A percentile compares a stretch with the other conserved stretches of the same genome.
Conservation (phyloP, 2,797 vertebrate genomes). For the Mergus octosetaceus region DNA sequence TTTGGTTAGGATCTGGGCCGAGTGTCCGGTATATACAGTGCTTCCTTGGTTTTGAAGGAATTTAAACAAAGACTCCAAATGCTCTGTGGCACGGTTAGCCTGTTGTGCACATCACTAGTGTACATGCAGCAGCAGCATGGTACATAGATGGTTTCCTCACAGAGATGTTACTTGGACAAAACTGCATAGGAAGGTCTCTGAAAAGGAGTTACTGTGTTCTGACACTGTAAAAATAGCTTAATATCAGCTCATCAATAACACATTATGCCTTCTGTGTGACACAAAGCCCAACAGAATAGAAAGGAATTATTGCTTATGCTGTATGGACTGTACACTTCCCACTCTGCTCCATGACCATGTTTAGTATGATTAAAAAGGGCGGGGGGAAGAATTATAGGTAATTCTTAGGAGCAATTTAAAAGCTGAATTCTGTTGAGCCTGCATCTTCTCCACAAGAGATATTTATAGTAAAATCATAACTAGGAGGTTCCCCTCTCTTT, state of each 20-base stretch:
- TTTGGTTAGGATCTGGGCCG: neutral
- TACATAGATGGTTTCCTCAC: neutral
- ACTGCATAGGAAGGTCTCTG: neutral
- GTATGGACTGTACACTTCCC: neutral
- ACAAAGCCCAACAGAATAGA: neutral
- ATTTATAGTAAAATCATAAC: slow-evolving; percentile 66
- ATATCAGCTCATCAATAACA: slow-evolving; percentile 47
- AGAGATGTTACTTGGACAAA: slow-evolving; percentile 14
- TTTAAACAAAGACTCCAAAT: neutral
- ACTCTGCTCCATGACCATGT: slow-evolving; percentile 1
- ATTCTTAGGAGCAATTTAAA: slow-evolving; percentile 50
- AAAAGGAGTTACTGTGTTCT: slow-evolving; percentile 29
- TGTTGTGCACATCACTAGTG: neutral
- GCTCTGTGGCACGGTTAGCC: neutral
- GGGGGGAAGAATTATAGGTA: slow-evolving; percentile 19
- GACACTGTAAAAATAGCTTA: slow-evolving; percentile 19
- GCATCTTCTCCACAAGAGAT: slow-evolving; percentile 45
- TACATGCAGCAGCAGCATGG: neutral
- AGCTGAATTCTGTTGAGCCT: slow-evolving; percentile 50
- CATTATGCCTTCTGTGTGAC: neutral
- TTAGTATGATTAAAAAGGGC: slow-evolving; percentile 48
- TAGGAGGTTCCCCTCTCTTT: slow-evolving; percentile 58
- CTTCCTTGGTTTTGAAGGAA: neutral
- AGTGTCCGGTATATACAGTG: neutral
- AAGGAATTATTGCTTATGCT: neutral